phyloP scores from a whole-genome alignment of 1,140 invertebrate genomes.

The Heliconius nattereri region DNA sequence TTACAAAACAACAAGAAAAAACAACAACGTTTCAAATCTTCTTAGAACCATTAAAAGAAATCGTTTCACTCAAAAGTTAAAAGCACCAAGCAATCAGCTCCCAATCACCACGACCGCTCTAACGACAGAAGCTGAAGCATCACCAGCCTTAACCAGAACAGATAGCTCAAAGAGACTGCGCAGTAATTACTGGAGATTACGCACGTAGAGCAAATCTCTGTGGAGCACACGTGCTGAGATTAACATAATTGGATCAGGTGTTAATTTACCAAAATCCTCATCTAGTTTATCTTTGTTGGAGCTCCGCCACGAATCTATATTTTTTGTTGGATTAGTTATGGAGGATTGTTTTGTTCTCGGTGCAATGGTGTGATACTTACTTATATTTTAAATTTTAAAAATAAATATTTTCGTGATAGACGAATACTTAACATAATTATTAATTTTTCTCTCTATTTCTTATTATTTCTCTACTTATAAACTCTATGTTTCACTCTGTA shows the following conservation, averaged over 20 bases:
- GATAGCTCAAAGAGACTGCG: slow-evolving; percentile 39
- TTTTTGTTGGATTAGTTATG: background rate
- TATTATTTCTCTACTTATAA: too few species aligned
- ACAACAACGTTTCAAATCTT: too few species aligned
- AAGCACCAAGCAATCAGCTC: slow-evolving; percentile 11
- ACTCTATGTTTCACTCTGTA: too few species aligned
- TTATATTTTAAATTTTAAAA: too few species aligned
- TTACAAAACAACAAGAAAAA: too few species aligned
- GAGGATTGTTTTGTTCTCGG: background rate
- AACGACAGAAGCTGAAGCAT: slow-evolving; percentile 27
- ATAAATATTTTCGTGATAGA: too few species aligned
- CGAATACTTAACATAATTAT: too few species aligned
- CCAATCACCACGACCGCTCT: slow-evolving; percentile 13
- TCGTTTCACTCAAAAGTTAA: background rate
- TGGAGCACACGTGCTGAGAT: slow-evolving; percentile 39
- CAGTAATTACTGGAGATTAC: slow-evolving; percentile 42
- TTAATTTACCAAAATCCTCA: slow-evolving; percentile 42
- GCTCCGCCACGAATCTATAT: slow-evolving; percentile 20
- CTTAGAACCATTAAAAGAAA: background rate
- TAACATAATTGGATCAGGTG: slow-evolving; percentile 45
- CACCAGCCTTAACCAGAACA: slow-evolving; percentile 32
- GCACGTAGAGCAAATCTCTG: slow-evolving; percentile 37
- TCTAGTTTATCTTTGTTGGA: slow-evolving; percentile 33
- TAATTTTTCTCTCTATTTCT: too few species aligned
- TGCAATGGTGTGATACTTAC: background rate